These are phyloP conservation scores for Eristalis tenax DNA, from an alignment of 2,888 invertebrate species.

Conservation along the genomic window DNA sequence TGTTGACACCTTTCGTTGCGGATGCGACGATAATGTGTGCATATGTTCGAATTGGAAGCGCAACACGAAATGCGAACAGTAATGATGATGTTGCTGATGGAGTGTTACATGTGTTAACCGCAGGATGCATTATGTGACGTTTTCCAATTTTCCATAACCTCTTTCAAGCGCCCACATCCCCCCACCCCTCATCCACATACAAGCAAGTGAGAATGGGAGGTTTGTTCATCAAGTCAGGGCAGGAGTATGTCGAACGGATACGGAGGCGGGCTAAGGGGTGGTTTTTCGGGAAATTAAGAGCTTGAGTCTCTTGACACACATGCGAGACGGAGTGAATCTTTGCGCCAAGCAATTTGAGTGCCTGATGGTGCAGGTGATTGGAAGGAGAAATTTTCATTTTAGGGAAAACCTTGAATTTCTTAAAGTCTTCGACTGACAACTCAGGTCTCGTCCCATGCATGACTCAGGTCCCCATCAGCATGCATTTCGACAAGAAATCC, in stretches of 20 bases:
- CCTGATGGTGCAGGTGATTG: no score
- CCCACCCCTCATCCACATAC: not conserved
- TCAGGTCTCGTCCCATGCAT: no score
- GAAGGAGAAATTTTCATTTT: no score
- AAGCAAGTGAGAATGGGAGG: not conserved
- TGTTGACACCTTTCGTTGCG: constrained; percentile 62
- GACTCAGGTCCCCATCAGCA: no score
- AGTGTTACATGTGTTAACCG: constrained; percentile 50
- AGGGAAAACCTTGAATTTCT: no score
- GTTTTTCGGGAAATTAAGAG: not conserved
- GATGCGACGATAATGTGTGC: constrained; percentile 6
- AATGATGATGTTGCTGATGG: constrained; percentile 48
- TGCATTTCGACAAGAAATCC: no score
- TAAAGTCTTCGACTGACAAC: no score
- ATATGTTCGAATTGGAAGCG: not conserved
- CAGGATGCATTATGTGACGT: constrained; percentile 53
- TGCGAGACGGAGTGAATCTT: not conserved
- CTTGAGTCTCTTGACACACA: not conserved
- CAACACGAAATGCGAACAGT: constrained; percentile 16
- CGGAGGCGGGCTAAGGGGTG: not conserved
- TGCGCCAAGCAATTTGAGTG: no score
- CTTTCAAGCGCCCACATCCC: not conserved
- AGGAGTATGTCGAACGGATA: constrained; percentile 15
- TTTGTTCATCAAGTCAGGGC: not conserved
- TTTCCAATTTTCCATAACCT: constrained; percentile 53